Percentiles rank a stretch among this genome's conserved stretches.
These are phyloP conservation scores for Acrossocheilus fasciatus DNA, from an alignment of 2,797 vertebrate species.

Conservation along the genomic window DNA sequence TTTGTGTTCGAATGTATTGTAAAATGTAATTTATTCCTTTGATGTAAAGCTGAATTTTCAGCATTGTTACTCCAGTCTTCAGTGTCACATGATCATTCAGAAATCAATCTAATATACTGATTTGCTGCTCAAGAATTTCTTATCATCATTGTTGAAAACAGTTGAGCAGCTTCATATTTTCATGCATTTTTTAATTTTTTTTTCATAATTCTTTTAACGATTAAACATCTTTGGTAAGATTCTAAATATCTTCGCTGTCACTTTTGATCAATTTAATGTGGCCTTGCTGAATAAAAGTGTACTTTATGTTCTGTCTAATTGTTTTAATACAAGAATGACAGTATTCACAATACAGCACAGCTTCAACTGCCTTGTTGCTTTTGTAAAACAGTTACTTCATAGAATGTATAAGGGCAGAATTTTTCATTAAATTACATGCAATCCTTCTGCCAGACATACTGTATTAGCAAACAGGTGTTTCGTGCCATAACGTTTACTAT, in stretches of 20 bases:
- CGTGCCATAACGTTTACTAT: not conserved
- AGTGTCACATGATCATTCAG: not conserved
- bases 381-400: not conserved
- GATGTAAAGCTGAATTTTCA: not conserved
- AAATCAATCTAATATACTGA: not conserved
- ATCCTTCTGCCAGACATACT: not conserved
- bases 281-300: not conserved
- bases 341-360: constrained; percentile 14
- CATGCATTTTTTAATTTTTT: no score
- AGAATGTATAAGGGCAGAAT: not conserved
- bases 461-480: not conserved
- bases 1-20: no score
- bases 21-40: no score
- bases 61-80: not conserved
- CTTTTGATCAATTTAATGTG: not conserved
- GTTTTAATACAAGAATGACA: not conserved
- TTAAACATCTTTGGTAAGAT: not conserved
- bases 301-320: not conserved
- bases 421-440: not conserved
- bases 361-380: not conserved
- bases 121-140: not conserved
- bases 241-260: not conserved
- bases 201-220: no score
- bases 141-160: not conserved
- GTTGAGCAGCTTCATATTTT: no score